These are phyloP conservation scores for Puma concolor DNA, from an alignment of 2,113 vertebrate species.

Conservation along the genomic window DNA sequence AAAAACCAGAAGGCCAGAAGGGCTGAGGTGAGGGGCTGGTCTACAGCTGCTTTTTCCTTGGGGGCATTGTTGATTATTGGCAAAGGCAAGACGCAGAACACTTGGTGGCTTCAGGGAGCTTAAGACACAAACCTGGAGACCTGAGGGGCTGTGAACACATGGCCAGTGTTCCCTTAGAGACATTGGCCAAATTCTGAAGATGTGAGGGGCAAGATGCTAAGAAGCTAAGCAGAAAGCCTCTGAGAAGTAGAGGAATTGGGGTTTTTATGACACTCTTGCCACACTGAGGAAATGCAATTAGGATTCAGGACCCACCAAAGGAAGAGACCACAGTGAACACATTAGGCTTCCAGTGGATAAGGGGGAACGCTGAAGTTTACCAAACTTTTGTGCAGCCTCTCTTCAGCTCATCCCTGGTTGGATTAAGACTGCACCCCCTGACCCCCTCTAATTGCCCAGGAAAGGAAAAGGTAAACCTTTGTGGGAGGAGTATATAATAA, in stretches of 20 bases:
- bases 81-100: neutral
- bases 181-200: neutral
- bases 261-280: neutral
- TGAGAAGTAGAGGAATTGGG: neutral
- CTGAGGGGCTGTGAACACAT: neutral
- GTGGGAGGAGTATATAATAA: neutral
- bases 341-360: neutral
- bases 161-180: neutral
- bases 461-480: neutral
- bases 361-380: neutral
- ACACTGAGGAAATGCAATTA: neutral
- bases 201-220: neutral
- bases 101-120: neutral
- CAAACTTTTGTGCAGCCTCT: neutral
- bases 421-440: neutral
- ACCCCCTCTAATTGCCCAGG: neutral
- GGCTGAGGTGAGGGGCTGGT: too few species aligned
- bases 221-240: conserved; percentile 11
- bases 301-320: neutral
- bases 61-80: neutral
- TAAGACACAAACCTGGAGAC: neutral
- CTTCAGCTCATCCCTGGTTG: neutral
- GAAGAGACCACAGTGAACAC: neutral
- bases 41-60: neutral
- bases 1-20: neutral